Percentiles rank a stretch among this genome's conserved stretches.
Conservation (phyloP, 2,888 invertebrate species). For the Drosophila formosana region DNA sequence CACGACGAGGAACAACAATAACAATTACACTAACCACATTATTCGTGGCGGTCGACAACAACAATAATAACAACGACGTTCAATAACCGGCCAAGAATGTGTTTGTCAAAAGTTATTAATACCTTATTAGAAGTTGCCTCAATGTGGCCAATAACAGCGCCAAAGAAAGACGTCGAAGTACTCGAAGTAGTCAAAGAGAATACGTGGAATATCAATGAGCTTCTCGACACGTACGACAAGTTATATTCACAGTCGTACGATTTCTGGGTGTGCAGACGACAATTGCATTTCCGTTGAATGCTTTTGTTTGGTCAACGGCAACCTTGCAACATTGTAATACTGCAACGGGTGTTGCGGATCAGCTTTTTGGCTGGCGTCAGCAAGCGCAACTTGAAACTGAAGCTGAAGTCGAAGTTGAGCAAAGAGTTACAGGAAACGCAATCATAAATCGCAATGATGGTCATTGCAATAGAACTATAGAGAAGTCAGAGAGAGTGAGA, state of each 20-base stretch:
- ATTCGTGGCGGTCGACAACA: neutral
- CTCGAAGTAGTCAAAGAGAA: neutral
- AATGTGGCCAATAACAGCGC: constrained; percentile 43
- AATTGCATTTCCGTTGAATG: constrained; percentile 69
- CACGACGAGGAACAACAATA: constrained; percentile 46
- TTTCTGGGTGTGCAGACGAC: constrained; percentile 44
- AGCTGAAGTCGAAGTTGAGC: neutral
- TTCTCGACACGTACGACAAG: constrained; percentile 1
- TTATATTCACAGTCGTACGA: constrained; percentile 6
- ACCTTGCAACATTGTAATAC: constrained; percentile 26
- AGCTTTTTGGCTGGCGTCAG: constrained; percentile 37
- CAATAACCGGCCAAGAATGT: constrained; percentile 60
- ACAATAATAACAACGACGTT: constrained; percentile 27
- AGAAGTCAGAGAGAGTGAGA: constrained; percentile 12
- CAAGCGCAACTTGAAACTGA: neutral
- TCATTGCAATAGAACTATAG: constrained; percentile 32
- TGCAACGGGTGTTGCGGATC: constrained; percentile 41
- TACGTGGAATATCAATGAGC: constrained; percentile 73
- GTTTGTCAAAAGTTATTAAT: constrained; percentile 74
- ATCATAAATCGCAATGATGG: constrained; percentile 70
- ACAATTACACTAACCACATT: constrained; percentile 4
- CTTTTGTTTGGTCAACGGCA: constrained; percentile 45
- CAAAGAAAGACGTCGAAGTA: constrained; percentile 19
- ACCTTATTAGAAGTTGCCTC: constrained; percentile 74
- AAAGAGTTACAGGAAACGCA: constrained; percentile 63